A percentile compares a stretch with the other conserved stretches of the same genome.
Evolutionary conservation across 2,113 vertebrate genomes (phyloP).

Genomic region (Brachyistius frenatus): DNA sequence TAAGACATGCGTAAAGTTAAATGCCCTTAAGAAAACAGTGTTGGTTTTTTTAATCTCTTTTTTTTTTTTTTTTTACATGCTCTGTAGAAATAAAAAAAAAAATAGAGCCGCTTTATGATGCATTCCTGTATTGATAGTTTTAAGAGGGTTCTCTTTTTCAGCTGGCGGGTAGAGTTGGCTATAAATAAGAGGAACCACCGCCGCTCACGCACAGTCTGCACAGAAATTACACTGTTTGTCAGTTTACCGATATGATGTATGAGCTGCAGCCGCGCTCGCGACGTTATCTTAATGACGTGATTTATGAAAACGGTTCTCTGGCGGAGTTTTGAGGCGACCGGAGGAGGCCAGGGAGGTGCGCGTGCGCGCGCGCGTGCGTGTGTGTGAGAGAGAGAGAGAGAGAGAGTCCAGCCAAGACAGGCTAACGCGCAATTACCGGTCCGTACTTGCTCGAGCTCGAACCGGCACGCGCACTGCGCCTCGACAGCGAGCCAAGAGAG

Average conservation of each 20-base stretch:
- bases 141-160: too few species aligned
- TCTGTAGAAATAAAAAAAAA: neutral
- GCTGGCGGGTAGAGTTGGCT: too few species aligned
- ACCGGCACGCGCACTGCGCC: conserved; percentile 24
- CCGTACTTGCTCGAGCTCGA: conserved; percentile 13
- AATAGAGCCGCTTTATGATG: neutral
- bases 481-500: conserved; percentile 2
- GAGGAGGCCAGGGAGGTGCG: too few species aligned
- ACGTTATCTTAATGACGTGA: conserved; percentile 82
- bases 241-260: conserved; percentile 51
- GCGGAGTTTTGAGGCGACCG: neutral
- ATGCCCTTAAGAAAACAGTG: too few species aligned
- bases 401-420: conserved; percentile 29
- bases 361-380: neutral
- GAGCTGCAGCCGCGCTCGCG: conserved; percentile 41
- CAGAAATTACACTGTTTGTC: too few species aligned
- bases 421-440: conserved; percentile 20
- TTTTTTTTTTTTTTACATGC: neutral
- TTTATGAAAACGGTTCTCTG: conserved; percentile 63
- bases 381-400: neutral
- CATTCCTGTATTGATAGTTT: too few species aligned
- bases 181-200: too few species aligned
- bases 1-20: too few species aligned
- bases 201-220: too few species aligned
- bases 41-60: too few species aligned